These are phyloP conservation scores for Papilio glaucus DNA, from an alignment of 1,140 invertebrate species.

Conservation along the genomic window DNA sequence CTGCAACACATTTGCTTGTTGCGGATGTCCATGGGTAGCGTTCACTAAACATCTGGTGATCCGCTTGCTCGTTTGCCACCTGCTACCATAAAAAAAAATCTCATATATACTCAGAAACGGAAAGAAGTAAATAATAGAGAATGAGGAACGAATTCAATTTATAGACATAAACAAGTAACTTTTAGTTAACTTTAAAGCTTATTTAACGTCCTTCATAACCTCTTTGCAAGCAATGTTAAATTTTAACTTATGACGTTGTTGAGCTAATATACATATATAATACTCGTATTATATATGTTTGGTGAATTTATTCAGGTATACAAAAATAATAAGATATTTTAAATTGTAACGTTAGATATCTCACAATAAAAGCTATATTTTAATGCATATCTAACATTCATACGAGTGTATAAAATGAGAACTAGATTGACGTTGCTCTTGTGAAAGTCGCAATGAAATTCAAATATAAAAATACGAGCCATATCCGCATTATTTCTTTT, in stretches of 20 bases:
- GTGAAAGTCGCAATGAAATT: slow-evolving; percentile 1
- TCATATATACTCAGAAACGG: slow-evolving; percentile 1
- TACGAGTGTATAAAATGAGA: background rate
- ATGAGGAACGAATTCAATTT: background rate
- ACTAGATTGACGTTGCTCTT: slow-evolving; percentile 16
- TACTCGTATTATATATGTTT: too few species aligned
- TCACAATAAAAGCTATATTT: background rate
- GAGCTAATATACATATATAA: too few species aligned
- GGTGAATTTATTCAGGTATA: too few species aligned
- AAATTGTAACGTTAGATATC: background rate
- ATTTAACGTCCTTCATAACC: background rate
- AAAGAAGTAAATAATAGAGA: background rate
- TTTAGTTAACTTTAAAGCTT: background rate
- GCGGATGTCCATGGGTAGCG: too few species aligned
- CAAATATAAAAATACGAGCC: slow-evolving; percentile 10
- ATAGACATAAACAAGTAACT: background rate
- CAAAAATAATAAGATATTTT: background rate
- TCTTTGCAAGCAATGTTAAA: background rate
- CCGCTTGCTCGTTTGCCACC: too few species aligned
- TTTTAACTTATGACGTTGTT: background rate
- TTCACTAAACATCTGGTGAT: too few species aligned
- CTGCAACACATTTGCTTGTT: too few species aligned
- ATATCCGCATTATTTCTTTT: slow-evolving; percentile 19
- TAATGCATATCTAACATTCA: background rate
- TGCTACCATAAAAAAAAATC: too few species aligned